Percentiles rank a stretch among this genome's conserved stretches.
Evolutionary conservation across 2,797 vertebrate species (phyloP).

Genomic region (Tokudaia muenninki): DNA sequence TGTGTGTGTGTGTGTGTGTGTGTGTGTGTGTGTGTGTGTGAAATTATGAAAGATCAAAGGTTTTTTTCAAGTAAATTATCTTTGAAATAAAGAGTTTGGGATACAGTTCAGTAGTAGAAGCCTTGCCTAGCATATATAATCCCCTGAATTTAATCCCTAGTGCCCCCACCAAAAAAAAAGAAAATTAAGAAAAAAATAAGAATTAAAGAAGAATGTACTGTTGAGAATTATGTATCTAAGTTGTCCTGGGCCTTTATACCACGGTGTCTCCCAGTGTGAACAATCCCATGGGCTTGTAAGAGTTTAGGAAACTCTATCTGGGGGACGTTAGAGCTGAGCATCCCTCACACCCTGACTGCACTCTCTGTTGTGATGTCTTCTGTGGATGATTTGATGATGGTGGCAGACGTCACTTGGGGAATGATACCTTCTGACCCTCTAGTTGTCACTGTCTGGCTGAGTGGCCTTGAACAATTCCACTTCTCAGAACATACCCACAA

Average conservation of each 20-base stretch:
- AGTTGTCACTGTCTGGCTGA: background rate
- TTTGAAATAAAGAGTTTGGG: background rate
- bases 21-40: background rate
- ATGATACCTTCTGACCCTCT: background rate
- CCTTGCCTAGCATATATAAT: background rate
- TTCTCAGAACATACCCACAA: background rate
- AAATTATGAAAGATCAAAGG: background rate
- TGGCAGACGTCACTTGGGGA: background rate
- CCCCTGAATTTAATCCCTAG: background rate
- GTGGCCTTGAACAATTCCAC: background rate
- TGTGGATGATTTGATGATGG: background rate
- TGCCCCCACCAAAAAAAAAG: background rate
- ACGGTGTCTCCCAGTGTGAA: background rate
- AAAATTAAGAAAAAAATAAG: background rate
- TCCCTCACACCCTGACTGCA: background rate
- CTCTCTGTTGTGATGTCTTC: background rate
- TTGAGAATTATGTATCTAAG: conserved; percentile 20
- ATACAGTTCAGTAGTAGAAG: background rate
- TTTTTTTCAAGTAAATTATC: background rate
- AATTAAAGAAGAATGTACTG: background rate
- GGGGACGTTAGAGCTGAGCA: background rate
- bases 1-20: background rate
- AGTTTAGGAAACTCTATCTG: background rate
- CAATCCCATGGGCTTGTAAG: background rate
- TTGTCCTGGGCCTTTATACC: background rate